Evolutionary conservation across 1,140 invertebrate genomes (phyloP), one percentile per base, ranked within the genome.

Genomic region (Listronotus bonariensis): DNA sequence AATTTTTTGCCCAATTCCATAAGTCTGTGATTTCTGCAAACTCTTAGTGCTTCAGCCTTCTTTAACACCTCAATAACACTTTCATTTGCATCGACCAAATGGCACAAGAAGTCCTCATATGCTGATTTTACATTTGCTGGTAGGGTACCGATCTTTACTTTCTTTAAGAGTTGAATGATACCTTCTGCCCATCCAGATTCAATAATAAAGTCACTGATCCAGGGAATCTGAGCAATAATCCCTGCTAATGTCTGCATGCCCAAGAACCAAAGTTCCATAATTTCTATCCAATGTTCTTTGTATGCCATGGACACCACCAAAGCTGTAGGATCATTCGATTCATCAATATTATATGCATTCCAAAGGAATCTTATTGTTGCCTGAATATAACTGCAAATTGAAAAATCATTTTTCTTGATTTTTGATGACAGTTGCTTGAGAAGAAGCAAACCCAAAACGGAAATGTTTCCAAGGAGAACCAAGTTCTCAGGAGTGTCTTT

Each of bases 111-210:
- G 80, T 95, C 92, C 81, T 96, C 93, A 80, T 91, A 95, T 14
- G 93, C 92, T 34, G 89, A 91, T 74, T 93, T 92, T 0, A 93
- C 88, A 75, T 92, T 93, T 0, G 89, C 84, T 12, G 90, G 89
- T 20, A 95, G 79, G 12, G 88, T 87, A 43, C 91, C 91, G 68
- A 90, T 84, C 78, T 90, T 91, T 0, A 94, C 91, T 80, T 91
- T 89, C 49, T 85, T 86, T 40, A 95, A 81, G 53, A 88, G 89
- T 67, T 89, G 87, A 26, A 94, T 83, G 61, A 95, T 94, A 11
- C 92, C 92, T 75, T 93, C 87, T 0, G 90, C 88, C 92, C 92
- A 96, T n/a, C 93, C 93, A 74, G 91, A 93, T 71, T 95, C 93
- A 61, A 95, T 87, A 0, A 90, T 88, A 80, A 96, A 96, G 72